Base-by-base conservation (phyloP, 1,140 invertebrate genomes). In the Manduca sexta region DNA sequence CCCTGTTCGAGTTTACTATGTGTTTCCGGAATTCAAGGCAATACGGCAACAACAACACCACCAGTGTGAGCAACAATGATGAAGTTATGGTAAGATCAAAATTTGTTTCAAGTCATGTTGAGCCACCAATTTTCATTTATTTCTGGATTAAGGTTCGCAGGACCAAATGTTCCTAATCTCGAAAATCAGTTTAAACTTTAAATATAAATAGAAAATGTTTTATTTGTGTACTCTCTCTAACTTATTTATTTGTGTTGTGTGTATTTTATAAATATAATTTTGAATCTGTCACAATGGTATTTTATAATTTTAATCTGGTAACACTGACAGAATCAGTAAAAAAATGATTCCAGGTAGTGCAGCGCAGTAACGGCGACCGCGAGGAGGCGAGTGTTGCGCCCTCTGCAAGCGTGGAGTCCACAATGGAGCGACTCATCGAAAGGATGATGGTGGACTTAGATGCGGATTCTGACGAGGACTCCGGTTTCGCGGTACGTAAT, bases 391-490 rank as follows among this genome's bases (percentile, higher is more conserved):
- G 47, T 15, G 45, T 58, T 0, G 43, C 46, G 5, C 42, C 56
- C 0, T 52, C 62, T 0, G 45, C 50, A 21, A 56, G 52, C 26
- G 43, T 35, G 0, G 77, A 75, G 33, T 63, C 57, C 1, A 74
- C 64, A 4, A 78, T 83, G 78, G 81, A 84, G 53, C 59, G 78
- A 3, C 72, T 83, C 15, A 74, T 84, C 0, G 81, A 84, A 57
- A 75, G 72, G 48, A 84, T 84, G 69, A 79, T 84, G 77, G 65
- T 73, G 0, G 72, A 84, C 30, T 54, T 82, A 1, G 67, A 76
- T 6, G 76, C 68, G 1, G 81, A 80, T 11, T 74, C 75, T 3
- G 77, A 81, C 30, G 76, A 84, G 14, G 75, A 76, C 14, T 74
- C 71, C 17, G 68, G 67, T 42, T 83, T 67, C 17, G 80, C 77